A percentile compares a stretch with the other conserved stretches of the same genome.
Evolutionary conservation across 2,888 invertebrate genomes (phyloP).

Genomic region (Mythimna lalbum): DNA sequence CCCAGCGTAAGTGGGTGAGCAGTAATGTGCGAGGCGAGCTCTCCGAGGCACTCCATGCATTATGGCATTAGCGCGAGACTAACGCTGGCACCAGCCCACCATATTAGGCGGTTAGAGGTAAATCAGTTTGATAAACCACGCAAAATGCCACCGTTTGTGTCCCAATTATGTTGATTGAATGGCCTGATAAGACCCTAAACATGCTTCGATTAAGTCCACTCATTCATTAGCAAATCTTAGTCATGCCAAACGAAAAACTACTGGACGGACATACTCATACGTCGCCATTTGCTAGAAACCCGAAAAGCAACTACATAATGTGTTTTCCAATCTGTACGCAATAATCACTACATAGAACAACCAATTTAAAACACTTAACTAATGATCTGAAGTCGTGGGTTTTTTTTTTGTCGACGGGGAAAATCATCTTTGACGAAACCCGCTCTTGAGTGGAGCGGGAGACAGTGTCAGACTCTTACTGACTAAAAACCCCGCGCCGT

Average conservation of each 20-base stretch:
- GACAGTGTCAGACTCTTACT: too few relatives aligned
- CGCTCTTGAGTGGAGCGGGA: too few relatives aligned
- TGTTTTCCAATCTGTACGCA: not conserved
- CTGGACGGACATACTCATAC: not conserved
- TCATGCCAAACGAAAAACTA: not conserved
- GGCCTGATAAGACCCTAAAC: too few relatives aligned
- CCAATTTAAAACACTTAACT: too few relatives aligned
- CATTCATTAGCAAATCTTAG: not conserved
- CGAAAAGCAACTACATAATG: not conserved
- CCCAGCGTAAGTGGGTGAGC: slow-evolving; percentile 53
- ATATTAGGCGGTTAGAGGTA: slow-evolving; percentile 4
- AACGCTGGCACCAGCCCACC: slow-evolving; percentile 8
- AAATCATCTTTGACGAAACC: too few relatives aligned
- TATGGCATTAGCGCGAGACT: slow-evolving; percentile 23
- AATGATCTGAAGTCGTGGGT: too few relatives aligned
- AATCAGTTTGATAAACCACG: not conserved
- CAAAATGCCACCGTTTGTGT: too few relatives aligned
- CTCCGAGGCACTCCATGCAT: slow-evolving; percentile 9
- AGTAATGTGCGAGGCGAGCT: slow-evolving; percentile 46
- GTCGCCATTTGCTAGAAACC: not conserved
- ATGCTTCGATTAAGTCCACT: not conserved
- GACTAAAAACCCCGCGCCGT: too few relatives aligned
- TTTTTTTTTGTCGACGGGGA: too few relatives aligned
- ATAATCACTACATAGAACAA: too few relatives aligned
- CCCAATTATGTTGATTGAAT: too few relatives aligned